These are phyloP conservation scores for Portunus trituberculatus DNA, from an alignment of 1,140 invertebrate species.

Conservation along the genomic window DNA sequence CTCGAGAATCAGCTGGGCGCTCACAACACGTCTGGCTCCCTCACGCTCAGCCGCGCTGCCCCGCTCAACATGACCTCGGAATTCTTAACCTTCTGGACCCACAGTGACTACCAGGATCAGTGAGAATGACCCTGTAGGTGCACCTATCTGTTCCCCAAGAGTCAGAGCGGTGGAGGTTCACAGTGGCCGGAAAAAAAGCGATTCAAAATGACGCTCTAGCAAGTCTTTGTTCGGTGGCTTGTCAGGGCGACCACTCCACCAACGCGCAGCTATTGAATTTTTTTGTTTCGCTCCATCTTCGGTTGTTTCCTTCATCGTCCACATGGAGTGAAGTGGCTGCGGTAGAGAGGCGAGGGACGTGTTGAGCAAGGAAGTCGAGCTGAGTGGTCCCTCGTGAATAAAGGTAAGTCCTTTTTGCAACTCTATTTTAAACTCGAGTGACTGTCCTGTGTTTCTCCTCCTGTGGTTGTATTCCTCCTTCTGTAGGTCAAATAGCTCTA, in stretches of 20 bases:
- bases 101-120: conserved; percentile 52
- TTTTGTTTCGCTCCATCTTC: conserved; percentile 24
- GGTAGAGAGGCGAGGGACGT: conserved; percentile 63
- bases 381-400: conserved; percentile 20
- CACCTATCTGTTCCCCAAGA: conserved; percentile 9
- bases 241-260: conserved; percentile 59
- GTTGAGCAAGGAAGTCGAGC: conserved; percentile 26
- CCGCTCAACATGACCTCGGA: conserved; percentile 55
- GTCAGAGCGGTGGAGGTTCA: conserved; percentile 30
- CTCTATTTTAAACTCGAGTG: not conserved
- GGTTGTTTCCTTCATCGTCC: conserved; percentile 44
- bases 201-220: conserved; percentile 71
- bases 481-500: not conserved
- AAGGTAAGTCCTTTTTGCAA: conserved; percentile 45
- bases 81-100: conserved; percentile 51
- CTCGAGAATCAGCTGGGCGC: conserved; percentile 63
- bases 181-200: conserved; percentile 55
- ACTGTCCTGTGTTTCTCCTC: not conserved
- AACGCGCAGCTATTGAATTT: conserved; percentile 69
- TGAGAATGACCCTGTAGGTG: conserved; percentile 63
- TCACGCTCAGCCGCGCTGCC: conserved; percentile 14
- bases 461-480: not conserved
- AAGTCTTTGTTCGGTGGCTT: conserved; percentile 67
- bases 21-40: conserved; percentile 70
- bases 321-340: conserved; percentile 56